Evolutionary conservation across 2,797 vertebrate genomes (phyloP).

Genomic region (Prunella strophiata): DNA sequence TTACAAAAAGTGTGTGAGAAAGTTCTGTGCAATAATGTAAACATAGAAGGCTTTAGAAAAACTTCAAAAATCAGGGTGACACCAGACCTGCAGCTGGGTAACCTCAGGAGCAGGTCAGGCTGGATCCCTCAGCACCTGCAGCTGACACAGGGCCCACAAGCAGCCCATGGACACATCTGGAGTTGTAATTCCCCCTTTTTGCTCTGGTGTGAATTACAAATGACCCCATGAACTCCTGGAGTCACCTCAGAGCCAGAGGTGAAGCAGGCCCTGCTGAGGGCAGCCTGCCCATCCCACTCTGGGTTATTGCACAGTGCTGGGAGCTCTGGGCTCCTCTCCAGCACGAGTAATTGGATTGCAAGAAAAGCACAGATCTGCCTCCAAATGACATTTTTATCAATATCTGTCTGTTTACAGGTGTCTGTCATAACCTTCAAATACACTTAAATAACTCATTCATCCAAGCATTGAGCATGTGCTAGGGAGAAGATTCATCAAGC

Average conservation of each 20-base stretch:
- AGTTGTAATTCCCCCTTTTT: neutral
- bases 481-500: conserved; percentile 7
- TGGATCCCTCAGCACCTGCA: neutral
- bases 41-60: too few species aligned
- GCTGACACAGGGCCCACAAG: rapidly evolving
- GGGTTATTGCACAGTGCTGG: conserved; percentile 25
- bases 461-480: neutral
- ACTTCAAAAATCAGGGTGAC: too few species aligned
- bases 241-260: neutral
- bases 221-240: neutral
- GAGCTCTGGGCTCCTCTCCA: conserved; percentile 57
- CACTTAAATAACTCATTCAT: conserved; percentile 60
- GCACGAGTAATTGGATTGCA: conserved; percentile 57
- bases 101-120: neutral
- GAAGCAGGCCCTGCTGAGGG: neutral
- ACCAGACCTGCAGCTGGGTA: neutral
- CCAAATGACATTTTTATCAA: conserved; percentile 66
- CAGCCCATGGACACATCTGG: neutral
- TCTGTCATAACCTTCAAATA: conserved; percentile 72
- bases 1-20: too few species aligned
- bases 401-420: conserved; percentile 70
- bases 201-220: neutral
- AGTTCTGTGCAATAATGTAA: too few species aligned
- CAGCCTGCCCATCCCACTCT: neutral
- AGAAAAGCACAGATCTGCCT: conserved; percentile 36